A percentile compares a stretch with the other conserved stretches of the same genome.
These are phyloP conservation scores for Hydrozoanthus tunicans DNA, from an alignment of 64 coral and sea anemone genomes.

Conservation along the genomic window DNA sequence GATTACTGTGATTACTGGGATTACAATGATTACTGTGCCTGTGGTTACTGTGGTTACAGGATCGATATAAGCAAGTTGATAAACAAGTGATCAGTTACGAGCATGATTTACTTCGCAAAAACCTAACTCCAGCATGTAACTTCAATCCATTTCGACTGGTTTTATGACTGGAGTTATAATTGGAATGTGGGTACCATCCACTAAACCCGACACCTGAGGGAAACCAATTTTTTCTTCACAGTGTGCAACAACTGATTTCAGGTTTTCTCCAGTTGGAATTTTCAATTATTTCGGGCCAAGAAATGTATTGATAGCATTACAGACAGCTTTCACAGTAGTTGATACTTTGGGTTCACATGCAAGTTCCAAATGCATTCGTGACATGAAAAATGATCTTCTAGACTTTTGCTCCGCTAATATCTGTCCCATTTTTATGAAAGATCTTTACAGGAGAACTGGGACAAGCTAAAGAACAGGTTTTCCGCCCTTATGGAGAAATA, in stretches of 20 bases:
- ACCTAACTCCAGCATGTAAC: no score
- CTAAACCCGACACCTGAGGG: conserved; percentile 55
- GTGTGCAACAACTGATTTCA: conserved; percentile 29
- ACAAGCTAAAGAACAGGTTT: background rate
- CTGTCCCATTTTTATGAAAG: conserved; percentile 29
- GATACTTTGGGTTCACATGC: conserved; percentile 45
- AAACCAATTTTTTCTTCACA: conserved; percentile 70
- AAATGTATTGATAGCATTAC: conserved; percentile 61
- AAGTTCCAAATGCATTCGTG: conserved; percentile 55
- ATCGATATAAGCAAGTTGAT: no score
- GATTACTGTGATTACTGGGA: no score
- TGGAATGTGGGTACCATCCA: conserved; percentile 45
- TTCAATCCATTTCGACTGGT: no score
- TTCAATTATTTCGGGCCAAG: conserved; percentile 68
- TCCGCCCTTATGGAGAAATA: background rate
- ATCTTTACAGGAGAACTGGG: conserved; percentile 52
- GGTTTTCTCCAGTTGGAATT: conserved; percentile 47
- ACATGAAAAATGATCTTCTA: background rate
- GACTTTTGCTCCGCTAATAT: conserved; percentile 33
- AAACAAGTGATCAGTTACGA: no score
- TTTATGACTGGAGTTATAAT: background rate
- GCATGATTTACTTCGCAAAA: no score
- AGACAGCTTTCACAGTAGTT: conserved; percentile 56
- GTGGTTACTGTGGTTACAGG: no score
- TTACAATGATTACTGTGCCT: no score